A percentile compares a stretch with the other conserved stretches of the same genome.
Evolutionary conservation across 2,113 vertebrate species (phyloP).

Genomic region (Spea bombifrons): DNA sequence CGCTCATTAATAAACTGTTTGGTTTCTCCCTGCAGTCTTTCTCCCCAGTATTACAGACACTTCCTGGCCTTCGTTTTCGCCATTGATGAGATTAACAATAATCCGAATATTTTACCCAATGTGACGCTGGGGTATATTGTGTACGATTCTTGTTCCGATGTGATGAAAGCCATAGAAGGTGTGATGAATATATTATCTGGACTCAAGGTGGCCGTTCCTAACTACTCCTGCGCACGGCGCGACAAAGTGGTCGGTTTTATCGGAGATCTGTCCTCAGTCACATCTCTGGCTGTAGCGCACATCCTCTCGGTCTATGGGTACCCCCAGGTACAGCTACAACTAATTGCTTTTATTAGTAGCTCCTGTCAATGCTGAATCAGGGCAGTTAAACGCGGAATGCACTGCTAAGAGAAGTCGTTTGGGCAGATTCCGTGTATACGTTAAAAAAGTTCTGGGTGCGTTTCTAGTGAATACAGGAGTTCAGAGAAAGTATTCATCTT

Average conservation of each 20-base stretch:
- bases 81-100: constrained; percentile 16
- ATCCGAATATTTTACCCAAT: constrained; percentile 20
- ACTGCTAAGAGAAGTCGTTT: no score
- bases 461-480: no score
- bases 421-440: no score
- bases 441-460: no score
- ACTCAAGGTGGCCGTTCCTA: background rate
- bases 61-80: constrained; percentile 14
- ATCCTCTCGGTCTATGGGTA: background rate
- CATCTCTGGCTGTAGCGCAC: background rate
- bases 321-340: background rate
- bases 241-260: background rate
- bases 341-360: no score
- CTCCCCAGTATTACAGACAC: constrained; percentile 5
- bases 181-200: constrained; percentile 15
- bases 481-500: no score
- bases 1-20: background rate
- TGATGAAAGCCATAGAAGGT: no score
- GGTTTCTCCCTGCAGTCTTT: background rate
- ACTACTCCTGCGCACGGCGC: background rate
- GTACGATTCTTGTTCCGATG: background rate
- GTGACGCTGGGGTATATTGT: constrained; percentile 9
- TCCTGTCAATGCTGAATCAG: no score
- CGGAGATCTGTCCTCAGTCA: background rate
- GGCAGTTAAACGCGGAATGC: no score